These are phyloP conservation scores for Orthonychiurus folsomi DNA, from an alignment of 2,888 invertebrate species.

Conservation along the genomic window DNA sequence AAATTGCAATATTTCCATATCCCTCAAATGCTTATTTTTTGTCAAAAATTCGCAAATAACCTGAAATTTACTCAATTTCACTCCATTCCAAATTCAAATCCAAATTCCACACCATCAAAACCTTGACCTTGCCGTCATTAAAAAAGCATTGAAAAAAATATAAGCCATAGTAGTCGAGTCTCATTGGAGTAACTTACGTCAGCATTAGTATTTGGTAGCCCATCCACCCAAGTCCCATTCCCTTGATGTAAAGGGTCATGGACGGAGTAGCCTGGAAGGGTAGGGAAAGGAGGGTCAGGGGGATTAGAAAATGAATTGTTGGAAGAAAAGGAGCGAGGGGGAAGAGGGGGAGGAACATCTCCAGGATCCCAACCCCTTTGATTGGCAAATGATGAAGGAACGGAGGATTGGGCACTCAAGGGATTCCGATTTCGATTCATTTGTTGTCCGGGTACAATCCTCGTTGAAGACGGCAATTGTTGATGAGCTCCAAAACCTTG, in stretches of 20 bases:
- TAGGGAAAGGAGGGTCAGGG: conserved; percentile 18
- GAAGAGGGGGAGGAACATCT: conserved; percentile 26
- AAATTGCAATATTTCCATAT: too few species aligned
- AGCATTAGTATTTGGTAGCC: too few species aligned
- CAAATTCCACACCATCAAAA: too few species aligned
- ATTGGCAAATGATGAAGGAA: conserved; percentile 23
- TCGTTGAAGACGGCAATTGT: neutral
- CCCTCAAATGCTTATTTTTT: too few species aligned
- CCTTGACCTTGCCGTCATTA: too few species aligned
- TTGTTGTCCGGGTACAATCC: conserved; percentile 19
- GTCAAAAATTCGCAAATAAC: too few species aligned
- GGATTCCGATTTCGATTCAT: conserved; percentile 38
- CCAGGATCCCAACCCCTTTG: conserved; percentile 20
- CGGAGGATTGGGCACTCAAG: conserved; percentile 27
- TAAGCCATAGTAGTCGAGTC: too few species aligned
- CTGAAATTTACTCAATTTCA: too few species aligned
- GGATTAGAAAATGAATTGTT: conserved; percentile 15
- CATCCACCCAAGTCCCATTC: too few species aligned
- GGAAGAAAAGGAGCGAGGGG: conserved; percentile 27
- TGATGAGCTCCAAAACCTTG: neutral
- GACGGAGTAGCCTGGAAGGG: conserved; percentile 28
- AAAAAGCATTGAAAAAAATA: too few species aligned
- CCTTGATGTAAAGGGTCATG: conserved; percentile 27
- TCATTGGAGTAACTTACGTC: too few species aligned
- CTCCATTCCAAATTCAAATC: too few species aligned